Evolutionary conservation across 2,888 invertebrate genomes (phyloP).

Genomic region (Drosophila pegasa): DNA sequence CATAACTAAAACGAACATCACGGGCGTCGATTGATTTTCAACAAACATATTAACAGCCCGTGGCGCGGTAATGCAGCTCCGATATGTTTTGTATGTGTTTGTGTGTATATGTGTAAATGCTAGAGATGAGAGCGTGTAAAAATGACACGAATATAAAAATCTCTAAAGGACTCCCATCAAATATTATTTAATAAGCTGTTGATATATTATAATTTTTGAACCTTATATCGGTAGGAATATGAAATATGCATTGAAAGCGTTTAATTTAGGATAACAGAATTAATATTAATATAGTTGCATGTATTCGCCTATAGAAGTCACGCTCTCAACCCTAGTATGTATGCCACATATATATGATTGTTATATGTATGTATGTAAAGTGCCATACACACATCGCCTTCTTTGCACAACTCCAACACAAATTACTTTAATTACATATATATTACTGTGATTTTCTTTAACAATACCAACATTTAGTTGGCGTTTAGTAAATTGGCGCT

Average conservation of each 20-base stretch:
- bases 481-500: constrained; percentile 44
- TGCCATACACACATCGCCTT: constrained; percentile 26
- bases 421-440: constrained; percentile 1
- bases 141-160: constrained; percentile 3
- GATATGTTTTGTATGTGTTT: constrained; percentile 11
- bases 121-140: constrained; percentile 41
- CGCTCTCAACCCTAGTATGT: constrained; percentile 48
- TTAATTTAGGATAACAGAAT: background rate
- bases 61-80: constrained; percentile 64
- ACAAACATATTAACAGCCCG: constrained; percentile 56
- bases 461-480: background rate
- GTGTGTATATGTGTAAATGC: constrained; percentile 25
- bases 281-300: background rate
- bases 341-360: constrained; percentile 51
- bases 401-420: constrained; percentile 10
- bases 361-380: constrained; percentile 32
- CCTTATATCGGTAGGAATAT: background rate
- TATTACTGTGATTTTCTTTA: background rate
- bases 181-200: background rate
- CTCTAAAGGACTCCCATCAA: background rate
- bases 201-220: background rate
- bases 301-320: constrained; percentile 15
- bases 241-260: background rate
- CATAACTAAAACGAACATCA: constrained; percentile 19
- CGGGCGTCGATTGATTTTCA: constrained; percentile 71